Conservation (phyloP, 1,140 invertebrate species). For the Trypoxylus dichotomus region DNA sequence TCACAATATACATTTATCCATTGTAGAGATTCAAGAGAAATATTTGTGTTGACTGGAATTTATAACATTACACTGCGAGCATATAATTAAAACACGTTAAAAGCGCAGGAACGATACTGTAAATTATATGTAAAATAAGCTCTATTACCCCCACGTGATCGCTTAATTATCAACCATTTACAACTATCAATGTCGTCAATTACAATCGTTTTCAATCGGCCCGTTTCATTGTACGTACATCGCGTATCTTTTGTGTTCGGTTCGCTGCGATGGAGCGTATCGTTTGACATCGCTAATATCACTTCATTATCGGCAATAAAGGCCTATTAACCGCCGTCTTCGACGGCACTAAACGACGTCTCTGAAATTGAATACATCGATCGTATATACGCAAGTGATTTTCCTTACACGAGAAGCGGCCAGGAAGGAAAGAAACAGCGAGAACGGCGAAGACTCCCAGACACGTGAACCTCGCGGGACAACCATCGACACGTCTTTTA, state of each 20-base stretch:
- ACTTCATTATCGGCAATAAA: not conserved
- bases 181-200: not conserved
- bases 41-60: too few species aligned
- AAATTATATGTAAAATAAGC: too few species aligned
- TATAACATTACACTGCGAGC: too few species aligned
- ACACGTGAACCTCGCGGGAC: too few species aligned
- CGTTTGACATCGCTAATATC: not conserved
- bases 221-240: not conserved
- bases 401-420: not conserved
- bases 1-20: too few species aligned
- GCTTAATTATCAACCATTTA: not conserved
- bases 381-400: not conserved
- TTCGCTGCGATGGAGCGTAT: not conserved
- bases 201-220: not conserved
- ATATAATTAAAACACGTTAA: too few species aligned
- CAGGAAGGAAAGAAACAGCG: not conserved
- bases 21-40: too few species aligned
- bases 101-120: too few species aligned
- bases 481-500: not conserved
- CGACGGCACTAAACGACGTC: not conserved
- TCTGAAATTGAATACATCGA: not conserved
- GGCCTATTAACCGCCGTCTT: not conserved
- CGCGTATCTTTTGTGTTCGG: not conserved
- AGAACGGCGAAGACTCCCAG: too few species aligned
- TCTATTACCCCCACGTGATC: not conserved